Evolutionary conservation across 2,113 vertebrate species (phyloP).

Genomic region (Puma concolor): DNA sequence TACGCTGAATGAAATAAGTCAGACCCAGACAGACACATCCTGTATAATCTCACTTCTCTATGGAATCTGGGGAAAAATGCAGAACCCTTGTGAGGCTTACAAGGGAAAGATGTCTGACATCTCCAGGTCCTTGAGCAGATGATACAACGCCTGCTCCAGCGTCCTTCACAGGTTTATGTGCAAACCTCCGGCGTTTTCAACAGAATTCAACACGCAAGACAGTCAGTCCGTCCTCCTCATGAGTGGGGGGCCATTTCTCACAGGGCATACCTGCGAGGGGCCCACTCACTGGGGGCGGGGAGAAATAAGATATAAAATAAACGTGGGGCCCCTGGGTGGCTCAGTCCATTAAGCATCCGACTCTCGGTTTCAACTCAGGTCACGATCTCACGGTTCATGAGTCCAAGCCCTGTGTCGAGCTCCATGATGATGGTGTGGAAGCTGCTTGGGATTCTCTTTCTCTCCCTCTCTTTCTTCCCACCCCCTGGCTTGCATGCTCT

Average conservation of each 20-base stretch:
- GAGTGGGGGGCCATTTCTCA: fast-evolving
- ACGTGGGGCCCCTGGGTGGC: no score
- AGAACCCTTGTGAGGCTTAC: background rate
- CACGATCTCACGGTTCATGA: no score
- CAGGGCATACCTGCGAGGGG: background rate
- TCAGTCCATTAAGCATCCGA: no score
- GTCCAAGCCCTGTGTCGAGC: no score
- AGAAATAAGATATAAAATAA: background rate
- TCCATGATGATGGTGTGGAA: no score
- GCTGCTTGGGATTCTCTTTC: no score
- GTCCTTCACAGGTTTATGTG: background rate
- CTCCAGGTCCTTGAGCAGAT: background rate
- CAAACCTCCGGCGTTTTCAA: background rate
- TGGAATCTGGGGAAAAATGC: background rate
- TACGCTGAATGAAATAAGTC: background rate
- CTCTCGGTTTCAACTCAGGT: no score
- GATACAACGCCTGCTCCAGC: no score
- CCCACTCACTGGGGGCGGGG: background rate
- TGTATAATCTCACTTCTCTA: background rate
- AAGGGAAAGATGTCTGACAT: background rate
- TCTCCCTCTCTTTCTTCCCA: no score
- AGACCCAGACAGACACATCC: background rate
- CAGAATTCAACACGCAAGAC: background rate
- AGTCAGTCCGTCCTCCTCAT: fast-evolving
- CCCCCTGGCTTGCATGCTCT: no score